Percentiles rank a stretch among this genome's conserved stretches.
phyloP scores from a whole-genome alignment of 2,888 invertebrate genomes.

The Papilio protenor region DNA sequence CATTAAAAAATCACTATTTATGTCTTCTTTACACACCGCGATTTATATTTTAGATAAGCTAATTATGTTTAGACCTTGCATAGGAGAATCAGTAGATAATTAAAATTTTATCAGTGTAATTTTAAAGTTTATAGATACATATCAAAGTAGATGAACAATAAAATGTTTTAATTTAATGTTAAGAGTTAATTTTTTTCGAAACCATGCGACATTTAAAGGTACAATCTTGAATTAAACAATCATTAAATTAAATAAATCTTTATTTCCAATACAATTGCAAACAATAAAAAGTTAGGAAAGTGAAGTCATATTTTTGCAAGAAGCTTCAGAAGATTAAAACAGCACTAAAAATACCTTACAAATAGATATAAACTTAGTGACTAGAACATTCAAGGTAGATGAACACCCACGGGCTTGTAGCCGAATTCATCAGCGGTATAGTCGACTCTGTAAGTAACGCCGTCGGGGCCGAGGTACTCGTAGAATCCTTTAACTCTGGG shows the following conservation, averaged over 20 bases:
- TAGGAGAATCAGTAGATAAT: conserved; percentile 12
- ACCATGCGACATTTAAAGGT: not conserved
- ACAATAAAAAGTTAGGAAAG: conserved; percentile 24
- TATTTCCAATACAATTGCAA: conserved; percentile 25
- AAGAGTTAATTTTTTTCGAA: not conserved
- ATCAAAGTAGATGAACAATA: not conserved
- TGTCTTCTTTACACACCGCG: not conserved
- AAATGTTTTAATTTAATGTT: not conserved
- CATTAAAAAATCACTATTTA: not conserved
- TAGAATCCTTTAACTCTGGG: conserved; percentile 82
- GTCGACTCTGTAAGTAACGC: conserved; percentile 80
- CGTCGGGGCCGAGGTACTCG: conserved; percentile 87
- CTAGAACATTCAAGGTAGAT: conserved; percentile 60
- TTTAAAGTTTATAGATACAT: conserved; percentile 19
- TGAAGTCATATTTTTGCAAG: conserved; percentile 19
- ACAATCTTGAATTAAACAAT: not conserved
- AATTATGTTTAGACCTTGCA: not conserved
- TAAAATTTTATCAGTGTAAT: conserved; percentile 3
- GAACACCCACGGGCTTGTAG: conserved; percentile 78
- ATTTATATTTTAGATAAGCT: conserved; percentile 32
- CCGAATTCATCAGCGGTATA: conserved; percentile 86
- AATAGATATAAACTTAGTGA: conserved; percentile 17
- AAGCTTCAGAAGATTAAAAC: conserved; percentile 33
- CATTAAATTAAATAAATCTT: conserved; percentile 11
- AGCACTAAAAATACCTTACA: conserved; percentile 32